Conservation (phyloP, 1,140 invertebrate species). For the Pogonomyrmex barbatus region DNA sequence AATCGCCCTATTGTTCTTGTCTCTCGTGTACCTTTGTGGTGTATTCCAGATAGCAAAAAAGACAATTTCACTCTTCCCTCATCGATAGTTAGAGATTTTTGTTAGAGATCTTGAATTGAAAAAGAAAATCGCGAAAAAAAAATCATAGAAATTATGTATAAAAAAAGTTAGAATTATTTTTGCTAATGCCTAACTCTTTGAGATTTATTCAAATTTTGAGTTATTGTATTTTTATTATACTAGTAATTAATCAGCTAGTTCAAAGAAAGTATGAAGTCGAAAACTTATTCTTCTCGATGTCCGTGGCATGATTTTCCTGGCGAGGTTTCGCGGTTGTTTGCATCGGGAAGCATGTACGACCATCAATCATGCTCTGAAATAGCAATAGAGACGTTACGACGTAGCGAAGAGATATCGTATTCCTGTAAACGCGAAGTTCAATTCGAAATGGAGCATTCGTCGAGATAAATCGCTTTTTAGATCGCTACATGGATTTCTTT, state of each 20-base stretch:
- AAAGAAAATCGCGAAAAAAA: not conserved
- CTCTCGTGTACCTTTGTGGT: slow-evolving; percentile 13
- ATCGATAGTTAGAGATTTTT: not conserved
- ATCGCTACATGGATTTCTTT: not conserved
- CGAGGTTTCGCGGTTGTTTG: slow-evolving; percentile 31
- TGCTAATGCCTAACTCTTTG: not conserved
- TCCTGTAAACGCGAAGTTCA: slow-evolving; percentile 50
- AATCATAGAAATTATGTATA: not conserved
- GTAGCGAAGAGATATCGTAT: slow-evolving; percentile 41
- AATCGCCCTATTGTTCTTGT: slow-evolving; percentile 17
- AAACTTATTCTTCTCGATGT: slow-evolving; percentile 19
- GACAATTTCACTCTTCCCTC: not conserved
- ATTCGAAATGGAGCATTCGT: slow-evolving; percentile 27
- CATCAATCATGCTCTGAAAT: slow-evolving; percentile 39
- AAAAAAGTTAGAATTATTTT: slow-evolving; percentile 11
- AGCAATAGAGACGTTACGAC: slow-evolving; percentile 51
- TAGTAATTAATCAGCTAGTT: not conserved
- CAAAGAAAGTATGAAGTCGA: not conserved
- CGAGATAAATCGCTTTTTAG: slow-evolving; percentile 22
- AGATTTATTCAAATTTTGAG: not conserved
- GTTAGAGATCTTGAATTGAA: not conserved
- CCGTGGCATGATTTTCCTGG: slow-evolving; percentile 8
- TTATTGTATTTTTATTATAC: too few relatives aligned
- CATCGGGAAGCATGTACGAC: slow-evolving; percentile 7
- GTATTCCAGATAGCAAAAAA: slow-evolving; percentile 9